phyloP scores from a whole-genome alignment of 2,797 vertebrate species.

The Anisognathus igniventris region DNA sequence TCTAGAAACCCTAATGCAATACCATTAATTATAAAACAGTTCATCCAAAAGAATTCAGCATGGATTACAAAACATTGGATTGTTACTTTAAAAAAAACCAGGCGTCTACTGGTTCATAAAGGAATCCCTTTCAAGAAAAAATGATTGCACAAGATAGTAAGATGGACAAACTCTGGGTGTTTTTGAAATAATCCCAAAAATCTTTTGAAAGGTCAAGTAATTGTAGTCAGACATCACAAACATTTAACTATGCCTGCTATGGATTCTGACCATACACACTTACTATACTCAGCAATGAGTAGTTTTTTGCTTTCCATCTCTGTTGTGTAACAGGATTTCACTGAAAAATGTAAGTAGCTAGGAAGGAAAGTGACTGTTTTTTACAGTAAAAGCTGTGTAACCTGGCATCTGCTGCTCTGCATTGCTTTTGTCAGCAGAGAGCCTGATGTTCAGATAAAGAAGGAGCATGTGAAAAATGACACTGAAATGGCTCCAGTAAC shows the following conservation, averaged over 20 bases:
- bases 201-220: slow-evolving; percentile 33
- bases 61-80: slow-evolving; percentile 42
- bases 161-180: not conserved
- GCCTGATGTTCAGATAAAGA: not conserved
- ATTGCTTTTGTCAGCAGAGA: not conserved
- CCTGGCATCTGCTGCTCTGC: not conserved
- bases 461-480: not conserved
- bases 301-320: not conserved
- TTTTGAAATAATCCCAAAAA: not conserved
- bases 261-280: not conserved
- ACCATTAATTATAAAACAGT: slow-evolving; percentile 41
- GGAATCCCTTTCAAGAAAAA: slow-evolving; percentile 55
- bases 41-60: slow-evolving; percentile 50
- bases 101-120: slow-evolving; percentile 54
- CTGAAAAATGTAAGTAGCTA: not conserved
- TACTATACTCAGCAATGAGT: not conserved
- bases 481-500: not conserved
- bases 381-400: slow-evolving; percentile 17
- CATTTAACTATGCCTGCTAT: not conserved
- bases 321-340: slow-evolving; percentile 35
- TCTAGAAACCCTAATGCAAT: slow-evolving; percentile 32
- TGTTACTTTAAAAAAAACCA: slow-evolving; percentile 28
- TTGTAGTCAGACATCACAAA: slow-evolving; percentile 8
- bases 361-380: not conserved
- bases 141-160: slow-evolving; percentile 55